Evolutionary conservation across 2,888 invertebrate genomes (phyloP), one percentile per base, ranked within the genome.

Genomic region (Ornithoptera alexandrae): DNA sequence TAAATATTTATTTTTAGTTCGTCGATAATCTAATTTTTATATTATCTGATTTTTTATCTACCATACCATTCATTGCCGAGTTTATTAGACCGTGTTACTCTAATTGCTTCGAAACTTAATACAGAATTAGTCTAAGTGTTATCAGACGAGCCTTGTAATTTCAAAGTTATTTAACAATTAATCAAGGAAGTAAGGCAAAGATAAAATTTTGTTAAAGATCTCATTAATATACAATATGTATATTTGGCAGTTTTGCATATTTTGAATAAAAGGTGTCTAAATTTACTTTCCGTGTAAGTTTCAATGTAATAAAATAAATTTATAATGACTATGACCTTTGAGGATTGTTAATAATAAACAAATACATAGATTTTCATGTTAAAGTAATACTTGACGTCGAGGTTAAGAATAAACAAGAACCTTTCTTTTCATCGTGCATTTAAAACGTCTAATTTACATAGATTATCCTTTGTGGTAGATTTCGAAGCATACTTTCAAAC

Each of bases 1-100:
- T 20, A 58, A 68, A 69, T 53, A 36, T 61, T 62, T 63, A 66
- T 66, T 63, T 70, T 66, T 63, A 70, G 66, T 36, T 56, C 20
- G 22, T 7, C 0, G 36, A 57, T 65, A 42, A 65, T 58, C 58
- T 56, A 24, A 20, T 58, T 8, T 36, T 10, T n/a, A 39, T 59
- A 57, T 63, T 68, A 30, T 17, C 61, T 39, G 53, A 62, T 56
- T 15, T 7, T 66, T 65, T 59, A 50, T 65, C 53, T 53, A 5
- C 53, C 8, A 2, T 5, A n/a, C 7, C 53, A 46, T 46, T 46
- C 18, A 57, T 22, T 24, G 12, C 53, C 6, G 22, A 53, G 46
- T 5, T 53, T 58, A 63, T 36, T 18, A 58, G 62, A 62, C 61
- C 69, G 57, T 62, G 65, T 69, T 62, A 63, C 30, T 62, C n/a